phyloP scores from a whole-genome alignment of 2,797 vertebrate species.

The Betta splendens region DNA sequence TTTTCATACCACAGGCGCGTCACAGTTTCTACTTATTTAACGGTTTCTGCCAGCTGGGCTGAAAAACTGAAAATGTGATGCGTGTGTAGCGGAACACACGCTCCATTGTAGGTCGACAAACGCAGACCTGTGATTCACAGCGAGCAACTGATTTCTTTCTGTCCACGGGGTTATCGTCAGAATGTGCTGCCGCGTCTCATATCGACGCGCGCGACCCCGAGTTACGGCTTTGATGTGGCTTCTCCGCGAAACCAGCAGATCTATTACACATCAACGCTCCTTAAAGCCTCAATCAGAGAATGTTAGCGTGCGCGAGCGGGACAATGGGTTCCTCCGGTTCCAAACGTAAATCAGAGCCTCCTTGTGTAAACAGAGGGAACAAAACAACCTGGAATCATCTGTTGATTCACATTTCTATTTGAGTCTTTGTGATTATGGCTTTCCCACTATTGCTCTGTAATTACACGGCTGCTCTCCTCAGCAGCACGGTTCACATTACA shows the following conservation, averaged over 20 bases:
- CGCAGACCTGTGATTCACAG: constrained; percentile 48
- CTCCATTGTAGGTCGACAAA: constrained; percentile 47
- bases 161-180: constrained; percentile 24
- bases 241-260: constrained; percentile 53
- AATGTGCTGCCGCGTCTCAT: constrained; percentile 36
- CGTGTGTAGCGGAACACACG: constrained; percentile 44
- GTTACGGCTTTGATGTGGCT: constrained; percentile 65
- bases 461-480: constrained; percentile 65
- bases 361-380: constrained; percentile 63
- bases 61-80: constrained; percentile 54
- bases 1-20: constrained; percentile 69
- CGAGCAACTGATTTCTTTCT: constrained; percentile 28
- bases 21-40: constrained; percentile 74
- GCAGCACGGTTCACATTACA: constrained; percentile 75
- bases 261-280: constrained; percentile 44
- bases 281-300: constrained; percentile 52
- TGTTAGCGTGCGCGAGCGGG: constrained; percentile 54
- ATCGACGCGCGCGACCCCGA: constrained; percentile 4
- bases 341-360: constrained; percentile 54
- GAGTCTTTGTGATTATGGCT: constrained; percentile 80
- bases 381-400: constrained; percentile 75
- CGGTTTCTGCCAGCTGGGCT: constrained; percentile 64
- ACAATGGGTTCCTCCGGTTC: constrained; percentile 64
- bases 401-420: constrained; percentile 80
- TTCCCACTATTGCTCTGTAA: constrained; percentile 68